Evolutionary conservation across 2,888 invertebrate species (phyloP).

Genomic region (Himalopsyche tibetana): DNA sequence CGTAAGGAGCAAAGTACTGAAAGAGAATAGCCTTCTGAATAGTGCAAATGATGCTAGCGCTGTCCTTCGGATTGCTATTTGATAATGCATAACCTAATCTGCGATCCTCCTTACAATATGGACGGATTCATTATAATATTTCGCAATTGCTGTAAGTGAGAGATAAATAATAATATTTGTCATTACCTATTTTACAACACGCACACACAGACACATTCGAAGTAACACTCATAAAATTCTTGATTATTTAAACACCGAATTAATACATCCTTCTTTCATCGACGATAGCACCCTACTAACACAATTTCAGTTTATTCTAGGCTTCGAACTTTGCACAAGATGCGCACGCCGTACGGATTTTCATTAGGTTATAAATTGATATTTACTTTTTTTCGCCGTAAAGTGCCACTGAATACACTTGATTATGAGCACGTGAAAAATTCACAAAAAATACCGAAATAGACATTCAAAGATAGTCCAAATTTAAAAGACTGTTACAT

Average conservation of each 20-base stretch:
- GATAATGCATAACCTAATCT: conserved; percentile 42
- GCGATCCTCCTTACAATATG: neutral
- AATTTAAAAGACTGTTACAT: too few relatives aligned
- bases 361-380: conserved; percentile 43
- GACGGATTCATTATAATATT: neutral
- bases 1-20: too few relatives aligned
- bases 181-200: conserved; percentile 58
- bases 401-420: neutral
- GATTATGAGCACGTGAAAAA: conserved; percentile 16
- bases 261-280: conserved; percentile 12
- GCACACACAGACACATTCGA: conserved; percentile 53
- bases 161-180: conserved; percentile 48
- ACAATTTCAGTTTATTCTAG: conserved; percentile 29
- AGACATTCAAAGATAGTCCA: too few relatives aligned
- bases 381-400: conserved; percentile 39
- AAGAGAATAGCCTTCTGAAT: neutral
- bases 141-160: conserved; percentile 11
- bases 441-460: neutral
- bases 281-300: conserved; percentile 43
- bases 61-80: conserved; percentile 20
- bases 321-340: conserved; percentile 19
- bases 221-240: conserved; percentile 36
- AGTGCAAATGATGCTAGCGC: conserved; percentile 33
- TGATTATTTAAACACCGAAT: conserved; percentile 37
- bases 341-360: conserved; percentile 37